Evolutionary conservation across 1,140 invertebrate genomes (phyloP).

Genomic region (Druon quercuslanigerum): DNA sequence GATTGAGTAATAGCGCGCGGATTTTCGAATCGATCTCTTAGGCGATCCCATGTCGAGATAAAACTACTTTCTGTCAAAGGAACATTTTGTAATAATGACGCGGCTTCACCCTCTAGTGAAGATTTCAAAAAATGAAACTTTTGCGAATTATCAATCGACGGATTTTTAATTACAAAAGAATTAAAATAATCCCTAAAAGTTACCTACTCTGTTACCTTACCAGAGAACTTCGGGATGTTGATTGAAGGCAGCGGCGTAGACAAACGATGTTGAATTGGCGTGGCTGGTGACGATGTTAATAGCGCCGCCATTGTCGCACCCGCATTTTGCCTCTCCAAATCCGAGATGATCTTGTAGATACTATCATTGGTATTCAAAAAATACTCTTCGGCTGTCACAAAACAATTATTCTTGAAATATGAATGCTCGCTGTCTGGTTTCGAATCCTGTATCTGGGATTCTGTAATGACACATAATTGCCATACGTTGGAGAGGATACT

Average conservation of each 20-base stretch:
- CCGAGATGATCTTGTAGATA: not conserved
- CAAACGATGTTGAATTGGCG: not conserved
- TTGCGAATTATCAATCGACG: not conserved
- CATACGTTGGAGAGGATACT: not conserved
- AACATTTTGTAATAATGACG: not conserved
- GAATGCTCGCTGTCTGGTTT: not conserved
- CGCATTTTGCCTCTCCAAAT: not conserved
- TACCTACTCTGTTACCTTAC: slow-evolving; percentile 21
- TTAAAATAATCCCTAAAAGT: slow-evolving; percentile 34
- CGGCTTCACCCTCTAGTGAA: slow-evolving; percentile 14
- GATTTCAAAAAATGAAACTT: slow-evolving; percentile 32
- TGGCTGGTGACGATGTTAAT: not conserved
- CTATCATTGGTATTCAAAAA: not conserved
- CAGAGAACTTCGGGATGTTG: not conserved
- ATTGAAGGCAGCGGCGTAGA: not conserved
- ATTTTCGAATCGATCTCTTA: slow-evolving; percentile 13
- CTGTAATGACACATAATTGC: not conserved
- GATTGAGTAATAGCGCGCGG: not conserved
- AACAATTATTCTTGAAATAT: not conserved
- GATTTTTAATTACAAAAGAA: slow-evolving; percentile 24
- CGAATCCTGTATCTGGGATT: not conserved
- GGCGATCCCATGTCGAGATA: slow-evolving; percentile 14
- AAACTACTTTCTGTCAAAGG: slow-evolving; percentile 15
- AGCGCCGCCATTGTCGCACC: not conserved
- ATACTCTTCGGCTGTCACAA: not conserved